Percentiles rank a stretch among this genome's conserved stretches.
phyloP scores from a whole-genome alignment of 2,113 vertebrate genomes.

The Sinosuthora webbiana region DNA sequence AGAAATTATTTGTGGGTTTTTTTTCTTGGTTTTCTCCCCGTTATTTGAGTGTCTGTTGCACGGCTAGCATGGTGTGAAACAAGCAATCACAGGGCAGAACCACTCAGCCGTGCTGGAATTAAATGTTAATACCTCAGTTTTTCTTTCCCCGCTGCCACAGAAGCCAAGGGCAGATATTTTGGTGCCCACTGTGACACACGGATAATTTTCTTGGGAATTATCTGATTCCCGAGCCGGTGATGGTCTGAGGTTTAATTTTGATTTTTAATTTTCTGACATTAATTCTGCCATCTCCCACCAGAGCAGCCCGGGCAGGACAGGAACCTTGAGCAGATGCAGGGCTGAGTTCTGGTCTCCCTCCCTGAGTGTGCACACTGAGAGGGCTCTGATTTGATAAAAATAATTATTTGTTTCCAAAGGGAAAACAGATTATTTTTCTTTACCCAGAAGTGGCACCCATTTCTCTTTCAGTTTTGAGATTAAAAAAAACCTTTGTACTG shows the following conservation, averaged over 20 bases:
- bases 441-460: not conserved
- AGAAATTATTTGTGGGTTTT: not conserved
- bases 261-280: not conserved
- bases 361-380: not conserved
- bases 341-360: not conserved
- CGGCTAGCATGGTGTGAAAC: not conserved
- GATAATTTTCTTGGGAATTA: not conserved
- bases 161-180: not conserved
- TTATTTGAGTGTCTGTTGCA: not conserved
- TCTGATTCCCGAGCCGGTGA: not conserved
- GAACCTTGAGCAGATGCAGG: not conserved
- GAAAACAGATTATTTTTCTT: not conserved
- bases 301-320: not conserved
- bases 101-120: not conserved
- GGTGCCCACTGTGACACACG: not conserved
- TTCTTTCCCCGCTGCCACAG: not conserved
- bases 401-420: not conserved
- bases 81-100: not conserved
- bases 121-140: not conserved
- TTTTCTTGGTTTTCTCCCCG: not conserved
- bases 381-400: not conserved
- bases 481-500: fast-evolving
- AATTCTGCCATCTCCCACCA: not conserved
- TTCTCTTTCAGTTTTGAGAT: not conserved
- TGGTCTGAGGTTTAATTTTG: not conserved